Evolutionary conservation across 2,113 vertebrate species (phyloP), one percentile per base, ranked within the genome.

Genomic region (Junco hyemalis): DNA sequence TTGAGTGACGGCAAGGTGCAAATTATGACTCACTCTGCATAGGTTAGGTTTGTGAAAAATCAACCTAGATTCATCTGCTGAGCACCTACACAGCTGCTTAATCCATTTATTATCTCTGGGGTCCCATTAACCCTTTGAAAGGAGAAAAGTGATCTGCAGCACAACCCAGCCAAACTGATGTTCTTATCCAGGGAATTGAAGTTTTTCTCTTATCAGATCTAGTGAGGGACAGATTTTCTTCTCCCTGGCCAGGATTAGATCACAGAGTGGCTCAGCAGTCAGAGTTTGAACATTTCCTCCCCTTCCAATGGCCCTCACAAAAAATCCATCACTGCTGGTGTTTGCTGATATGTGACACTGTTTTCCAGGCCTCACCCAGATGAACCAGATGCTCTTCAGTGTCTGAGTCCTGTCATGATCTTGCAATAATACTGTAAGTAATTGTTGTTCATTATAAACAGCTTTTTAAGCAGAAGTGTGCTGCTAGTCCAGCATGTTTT

Each of bases 1-100:
- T 79, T 92, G 81, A 92, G 65, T 96, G 95, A 95, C 22, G 50
- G 50, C 86, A 91, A 93, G 68, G 93, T 95, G 36, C 78, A 83
- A 84, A 90, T 96, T 74, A 90, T 97, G 96, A 97, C 77, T 97
- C 96, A 97, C 18, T 54, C 80, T 74, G 73, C 87, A 90, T 92
- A 95, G 91, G 92, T 95, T 93, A 82, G 71, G 78, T 94, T 93
- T 81, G 82, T 87, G 76, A 94, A 83, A 95, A 96, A 89, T 79
- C 89, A 88, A 90, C 92, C 47, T 91, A 83, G 95, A 89, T 94
- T 96, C 88, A 76, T 95, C 91, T 90, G 91, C 57, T 3, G 8
- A 73, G 85, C 93, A 95, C 95, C 96, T 96, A 94, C 95, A 81
- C 83, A 95, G 93, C 94, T 95, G 85, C 93, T 79, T 76, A 81